Evolutionary conservation across 2,888 invertebrate species (phyloP).

Genomic region (Oeneis ivallda): DNA sequence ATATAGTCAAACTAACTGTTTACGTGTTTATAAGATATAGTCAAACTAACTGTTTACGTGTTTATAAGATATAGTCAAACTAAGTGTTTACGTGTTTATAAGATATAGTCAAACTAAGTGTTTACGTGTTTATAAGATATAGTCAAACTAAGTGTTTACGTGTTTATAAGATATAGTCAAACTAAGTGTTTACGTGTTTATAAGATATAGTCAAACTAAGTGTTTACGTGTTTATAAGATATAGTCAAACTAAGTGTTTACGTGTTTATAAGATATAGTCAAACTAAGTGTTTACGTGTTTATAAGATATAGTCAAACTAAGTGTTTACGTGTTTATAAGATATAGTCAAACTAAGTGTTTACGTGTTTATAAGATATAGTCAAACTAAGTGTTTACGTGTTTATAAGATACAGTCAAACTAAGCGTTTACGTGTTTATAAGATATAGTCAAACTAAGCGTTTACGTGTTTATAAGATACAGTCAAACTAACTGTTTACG

Average conservation of each 20-base stretch:
- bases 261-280: neutral
- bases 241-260: neutral
- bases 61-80: neutral
- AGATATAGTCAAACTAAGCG: too few relatives aligned
- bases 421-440: neutral
- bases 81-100: neutral
- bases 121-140: neutral
- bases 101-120: too few relatives aligned
- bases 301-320: neutral
- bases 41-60: neutral
- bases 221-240: neutral
- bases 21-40: neutral
- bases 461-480: neutral
- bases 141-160: neutral
- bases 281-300: neutral
- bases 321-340: neutral
- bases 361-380: neutral
- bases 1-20: neutral
- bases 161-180: neutral
- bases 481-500: neutral
- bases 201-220: too few relatives aligned
- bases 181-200: neutral
- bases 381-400: neutral
- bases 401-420: neutral
- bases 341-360: neutral